Conservation (phyloP, 2,113 vertebrate species). For the Nycticryphes semicollaris region DNA sequence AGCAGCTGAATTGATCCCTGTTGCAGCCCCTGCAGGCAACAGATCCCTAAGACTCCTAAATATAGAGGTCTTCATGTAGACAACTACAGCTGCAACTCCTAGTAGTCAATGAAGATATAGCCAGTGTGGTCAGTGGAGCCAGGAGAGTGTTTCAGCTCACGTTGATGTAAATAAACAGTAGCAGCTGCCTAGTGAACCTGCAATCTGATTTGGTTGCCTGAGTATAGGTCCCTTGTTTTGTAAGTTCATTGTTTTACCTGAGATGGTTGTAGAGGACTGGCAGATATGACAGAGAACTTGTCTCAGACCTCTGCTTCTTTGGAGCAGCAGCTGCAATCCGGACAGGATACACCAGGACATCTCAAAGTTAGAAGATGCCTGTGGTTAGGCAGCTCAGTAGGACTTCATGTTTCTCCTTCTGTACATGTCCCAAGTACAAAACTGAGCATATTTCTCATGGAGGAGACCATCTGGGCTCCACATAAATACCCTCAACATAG, state of each 20-base stretch:
- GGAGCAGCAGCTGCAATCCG: neutral
- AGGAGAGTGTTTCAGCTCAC: neutral
- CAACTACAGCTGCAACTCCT: neutral
- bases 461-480: neutral
- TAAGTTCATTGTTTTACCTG: neutral
- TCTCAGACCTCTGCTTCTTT: neutral
- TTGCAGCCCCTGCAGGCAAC: no score
- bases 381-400: neutral
- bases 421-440: neutral
- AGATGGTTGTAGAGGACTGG: neutral
- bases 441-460: neutral
- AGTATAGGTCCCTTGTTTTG: neutral
- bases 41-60: neutral
- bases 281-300: neutral
- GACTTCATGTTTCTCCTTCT: neutral
- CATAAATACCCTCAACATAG: neutral
- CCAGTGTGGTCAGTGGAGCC: neutral
- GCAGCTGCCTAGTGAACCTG: neutral
- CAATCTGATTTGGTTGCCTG: neutral
- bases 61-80: neutral
- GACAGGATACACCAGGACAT: neutral
- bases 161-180: neutral
- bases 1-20: neutral
- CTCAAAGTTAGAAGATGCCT: neutral
- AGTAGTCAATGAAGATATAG: neutral